Base-by-base conservation (phyloP, 2,888 invertebrate species). In the Mythimna albipuncta region DNA sequence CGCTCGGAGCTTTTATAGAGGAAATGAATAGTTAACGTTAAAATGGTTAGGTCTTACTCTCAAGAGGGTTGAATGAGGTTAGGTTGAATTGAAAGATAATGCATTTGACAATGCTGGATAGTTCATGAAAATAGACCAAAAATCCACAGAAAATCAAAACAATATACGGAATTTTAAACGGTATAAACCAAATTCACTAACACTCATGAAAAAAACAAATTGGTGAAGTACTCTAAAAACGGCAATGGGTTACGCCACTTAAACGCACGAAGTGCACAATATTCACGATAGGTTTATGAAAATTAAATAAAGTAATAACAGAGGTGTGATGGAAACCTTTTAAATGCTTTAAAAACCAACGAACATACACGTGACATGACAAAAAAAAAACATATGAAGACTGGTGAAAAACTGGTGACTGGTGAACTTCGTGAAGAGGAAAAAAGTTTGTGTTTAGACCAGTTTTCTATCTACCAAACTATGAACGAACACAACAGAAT, bases 21-120 rank as follows among this genome's bases (percentile, higher is more conserved):
- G 73, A 68, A 76, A 65, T 74, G 41, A 67, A 79, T 80, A 69
- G 50, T 79, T 70, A 73, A 72, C 26, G 64, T 62, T 75, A 66
- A 69, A 66, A 68, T 71, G 75, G 64, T 70, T 69, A 66, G 41
- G 55, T 65, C 68, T 75, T 67, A 32, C 54, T 69, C 58, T 62
- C 47, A 72, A 72, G 59, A 66, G 72, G 77, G 58, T 69, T 69
- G 10, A 65, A 59, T 59, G 11, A 16, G 6, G 35, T 50, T n/a
- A 47, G 19, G 63, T 69, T 61, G 13, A 55, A 50, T 61, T 50
- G 50, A n/a, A 38, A 63, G 47, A 38, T 54, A n/a, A 21, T 19
- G 50, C 5, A 13, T 54, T 50, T 32, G 6, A 54, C 5, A 50
- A 16, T 19, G 19, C 13, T 64, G 2, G 35, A 35, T 50, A 21